Base-by-base conservation (phyloP, 2,888 invertebrate species). In the Quadroppia sp. region DNA sequence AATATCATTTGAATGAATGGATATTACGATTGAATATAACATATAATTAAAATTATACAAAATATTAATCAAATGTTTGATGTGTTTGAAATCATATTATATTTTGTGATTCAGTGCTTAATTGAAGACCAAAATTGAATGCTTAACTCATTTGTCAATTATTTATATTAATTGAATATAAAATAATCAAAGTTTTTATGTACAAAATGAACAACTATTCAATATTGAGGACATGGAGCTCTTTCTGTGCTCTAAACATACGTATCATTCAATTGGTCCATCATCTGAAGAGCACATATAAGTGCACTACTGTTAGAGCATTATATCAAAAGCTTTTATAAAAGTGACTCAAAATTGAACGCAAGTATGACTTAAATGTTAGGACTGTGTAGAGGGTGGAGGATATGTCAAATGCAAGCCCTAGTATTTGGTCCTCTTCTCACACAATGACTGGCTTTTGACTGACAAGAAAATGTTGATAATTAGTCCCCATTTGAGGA, bases 381-480 rank as follows among this genome's bases (percentile, higher is more conserved):
- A n/a, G n/a, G n/a, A n/a, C n/a, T n/a, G n/a, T 70, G 17, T 70
- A 45, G 70, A 70, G 50, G 70, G 70, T 50, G 70, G 70, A 70
- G 70, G 70, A 70, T 48, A 70, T 70, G 70, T 70, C 70, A 70
- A 70, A 70, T 20, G 17, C 40, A 70, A 70, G n/a, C 64, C 64
- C 64, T 36, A 36, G 64, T 64, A 64, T 64, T 64, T 32, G 45
- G 48, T 30, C 71, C 71, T 71, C 71, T 50, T 20, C 20, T 20
- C 13, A 20, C 2, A 32, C 40, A 50, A 40, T 56, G 56, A 56
- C 11, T 20, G 56, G 2, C 36, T 25, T 53, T 71, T 71, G 73
- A n/a, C n/a, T n/a, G n/a, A 73, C 73, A 67, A 64, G 73, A 73
- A 73, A 73, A 73, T 73, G 73, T 67, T 48, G 64, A 67, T 73